Base-by-base conservation (phyloP, 2,113 vertebrate species). In the Oreocharis arfaki region DNA sequence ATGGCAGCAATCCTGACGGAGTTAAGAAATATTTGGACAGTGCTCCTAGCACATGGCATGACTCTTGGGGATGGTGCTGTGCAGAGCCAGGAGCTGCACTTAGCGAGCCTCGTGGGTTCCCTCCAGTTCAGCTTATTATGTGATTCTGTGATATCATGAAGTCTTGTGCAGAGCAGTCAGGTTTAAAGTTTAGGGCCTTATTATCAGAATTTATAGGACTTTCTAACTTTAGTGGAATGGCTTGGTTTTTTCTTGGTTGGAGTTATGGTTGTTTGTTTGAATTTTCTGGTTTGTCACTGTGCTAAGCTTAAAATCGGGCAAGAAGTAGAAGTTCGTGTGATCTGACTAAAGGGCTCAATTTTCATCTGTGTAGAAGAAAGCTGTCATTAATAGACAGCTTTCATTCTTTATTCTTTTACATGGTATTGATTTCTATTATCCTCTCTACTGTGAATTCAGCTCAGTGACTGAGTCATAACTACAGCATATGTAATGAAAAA, bases 371-470 rank as follows among this genome's bases (percentile, higher is more conserved):
- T 55, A 61, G 77, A 92, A 95, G 49, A 79, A 71, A 82, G 11
- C 46, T 95, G 35, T 68, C 46, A 75, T 89, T 90, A 95, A 89
- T 30, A 90, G 30, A 82, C 10, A 84, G 30, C 47, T 95, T 84
- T 93, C 37, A 52, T 71, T 75, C 49, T 64, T 89, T 87, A 76
- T 64, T 91, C 17, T 89, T 95, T 91, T 82, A 49, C 67, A 39
- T 39, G 13, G 8, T 87, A 93, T 83, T 90, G 81, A 91, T 93
- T 95, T 89, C 70, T 91, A 50, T 77, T 84, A 76, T 84, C 56
- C 15, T 82, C 56, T 92, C 35, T 77, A 49, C 37, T 42, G 46
- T 76, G 68, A 90, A 79, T 69, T 64, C n/a, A 89, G 4, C 26
- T 83, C 49, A 73, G 44, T 61, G 78, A 78, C 52, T 56, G 41